Evolutionary conservation across 92 coral and sea anemone genomes (phyloP), one percentile per base, ranked within the genome.

Genomic region (Phenganax marumi): DNA sequence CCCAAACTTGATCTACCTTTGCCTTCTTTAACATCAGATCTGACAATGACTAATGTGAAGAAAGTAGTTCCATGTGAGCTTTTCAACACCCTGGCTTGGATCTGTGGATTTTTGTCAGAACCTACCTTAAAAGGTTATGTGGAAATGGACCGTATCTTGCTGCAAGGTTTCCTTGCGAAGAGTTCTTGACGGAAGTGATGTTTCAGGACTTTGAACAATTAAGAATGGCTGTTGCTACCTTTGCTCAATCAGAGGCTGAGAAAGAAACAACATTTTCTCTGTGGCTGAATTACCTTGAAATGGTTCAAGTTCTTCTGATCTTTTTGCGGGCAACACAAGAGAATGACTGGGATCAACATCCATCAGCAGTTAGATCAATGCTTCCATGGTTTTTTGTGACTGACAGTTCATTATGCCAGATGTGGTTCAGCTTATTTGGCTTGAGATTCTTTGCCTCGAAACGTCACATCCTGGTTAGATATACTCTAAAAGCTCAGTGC

Each of bases 211-310:
- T 65, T 33, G 26, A 23, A 65, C 3, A 17, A 65, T 33, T 33
- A 2, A 65, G 1, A 3, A 65, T 12, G 13, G 3, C 0, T 56
- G 17, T 56, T 4, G 3, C 17, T 1, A 63, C 23, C 0, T 63
- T 63, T 63, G 70, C 70, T 18, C 6, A 63, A 63, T 63, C n/a
- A 63, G 12, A 21, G 5, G 48, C 75, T 33, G 3, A 9, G 6
- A 65, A 3, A 23, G 24, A 69, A 0, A 50, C 75, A 3, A 69
- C 50, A 46, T 24, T 69, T 8, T 50, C 75, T 1, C 77, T 85
- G 63, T 87, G 90, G 88, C 57, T 84, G 76, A 76, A 66, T 23
- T 84, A 84, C 70, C 76, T 87, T 64, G 84, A 87, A 52, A 77
- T 87, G 69, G 62, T 87, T 3, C 87, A 83, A 16, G 77, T 87